Evolutionary conservation across 2,888 invertebrate genomes (phyloP), one percentile per base, ranked within the genome.

Genomic region (Biston stratarius): DNA sequence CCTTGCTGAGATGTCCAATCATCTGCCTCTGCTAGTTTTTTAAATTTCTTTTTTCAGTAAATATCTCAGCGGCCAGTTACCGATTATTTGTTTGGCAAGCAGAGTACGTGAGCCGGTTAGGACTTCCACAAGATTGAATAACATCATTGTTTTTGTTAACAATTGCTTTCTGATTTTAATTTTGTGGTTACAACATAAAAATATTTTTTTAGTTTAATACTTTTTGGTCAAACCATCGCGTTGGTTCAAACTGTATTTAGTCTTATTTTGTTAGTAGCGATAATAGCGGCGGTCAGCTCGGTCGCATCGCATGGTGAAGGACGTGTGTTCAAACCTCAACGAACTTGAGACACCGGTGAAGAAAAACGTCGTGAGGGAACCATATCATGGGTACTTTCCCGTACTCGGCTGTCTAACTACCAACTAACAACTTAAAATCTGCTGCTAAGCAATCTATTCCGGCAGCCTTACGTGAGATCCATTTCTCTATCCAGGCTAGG

Each of bases 51-150:
- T 62, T 62, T 67, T 72, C 15, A 33, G 72, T 75, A 75, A 80
- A 75, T 72, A 77, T 76, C 76, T 78, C 72, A 52, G 60, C 53
- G 36, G 67, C 59, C 70, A 51, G 61, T 68, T 71, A 56, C 73
- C 7, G 53, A 72, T 73, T 69, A 67, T 78, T 79, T 83, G 77
- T 83, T 83, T 83, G 76, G 72, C 73, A 72, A 76, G 70, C 42
- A 61, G 44, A 65, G 74, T 74, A 82, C 82, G 83, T 83, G 83
- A 78, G 74, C 76, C 80, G 74, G 81, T 82, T 80, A 79, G 61
- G 66, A 60, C 15, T 62, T 58, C 57, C 64, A 44, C 49, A 51
- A 56, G 51, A 45, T 49, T 60, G 60, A 65, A 45, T 65, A 49
- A n/a, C 58, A 36, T 55, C 15, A 40, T 55, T 55, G 40, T 58